These are phyloP conservation scores for Ditula angustiorana DNA, from an alignment of 2,888 invertebrate genomes.

Conservation along the genomic window DNA sequence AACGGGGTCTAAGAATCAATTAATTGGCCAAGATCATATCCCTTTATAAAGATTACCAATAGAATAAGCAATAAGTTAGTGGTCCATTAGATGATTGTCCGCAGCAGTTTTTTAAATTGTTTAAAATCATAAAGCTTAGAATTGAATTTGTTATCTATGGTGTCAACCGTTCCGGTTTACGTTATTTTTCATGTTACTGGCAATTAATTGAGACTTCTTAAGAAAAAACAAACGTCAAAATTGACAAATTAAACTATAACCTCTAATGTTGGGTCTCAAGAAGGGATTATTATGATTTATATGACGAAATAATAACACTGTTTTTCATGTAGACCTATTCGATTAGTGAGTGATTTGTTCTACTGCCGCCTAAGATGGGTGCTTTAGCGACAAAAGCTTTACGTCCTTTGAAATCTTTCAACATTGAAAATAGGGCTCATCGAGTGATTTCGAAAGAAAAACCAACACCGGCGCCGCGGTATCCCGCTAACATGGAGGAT, in stretches of 20 bases:
- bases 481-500: constrained; percentile 86
- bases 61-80: too few relatives aligned
- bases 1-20: too few relatives aligned
- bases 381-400: constrained; percentile 86
- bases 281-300: neutral
- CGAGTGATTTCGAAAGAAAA: constrained; percentile 88
- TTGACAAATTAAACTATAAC: constrained; percentile 50
- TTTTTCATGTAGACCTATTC: constrained; percentile 43
- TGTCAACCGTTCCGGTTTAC: constrained; percentile 6
- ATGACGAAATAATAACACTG: constrained; percentile 46
- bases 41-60: too few relatives aligned
- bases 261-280: constrained; percentile 43
- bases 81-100: too few relatives aligned
- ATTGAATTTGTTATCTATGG: constrained; percentile 1
- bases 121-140: too few relatives aligned
- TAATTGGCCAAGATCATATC: too few relatives aligned
- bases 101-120: constrained; percentile 42
- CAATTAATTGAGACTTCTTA: neutral
- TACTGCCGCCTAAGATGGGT: constrained; percentile 87
- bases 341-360: constrained; percentile 45
- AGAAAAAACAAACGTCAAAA: constrained; percentile 20
- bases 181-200: neutral
- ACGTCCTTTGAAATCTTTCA: constrained; percentile 88
- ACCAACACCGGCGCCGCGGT: constrained; percentile 89
- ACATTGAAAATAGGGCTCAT: constrained; percentile 91